A percentile compares a stretch with the other conserved stretches of the same genome.
Evolutionary conservation across 2,113 vertebrate genomes (phyloP).

Genomic region (Prunella fulvescens): DNA sequence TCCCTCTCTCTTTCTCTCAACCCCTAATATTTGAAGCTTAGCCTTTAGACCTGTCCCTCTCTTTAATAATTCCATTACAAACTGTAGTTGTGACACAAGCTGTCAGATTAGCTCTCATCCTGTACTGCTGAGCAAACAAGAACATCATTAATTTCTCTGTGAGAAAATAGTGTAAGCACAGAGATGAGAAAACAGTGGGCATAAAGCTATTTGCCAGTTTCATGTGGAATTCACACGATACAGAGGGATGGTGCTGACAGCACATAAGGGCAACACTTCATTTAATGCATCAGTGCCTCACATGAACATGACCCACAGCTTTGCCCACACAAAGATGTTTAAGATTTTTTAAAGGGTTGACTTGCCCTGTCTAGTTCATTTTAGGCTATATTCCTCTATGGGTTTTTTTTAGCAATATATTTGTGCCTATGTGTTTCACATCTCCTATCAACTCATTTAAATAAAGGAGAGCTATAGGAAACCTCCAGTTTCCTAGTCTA

Average conservation of each 20-base stretch:
- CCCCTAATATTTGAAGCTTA: background rate
- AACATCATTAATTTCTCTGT: background rate
- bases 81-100: background rate
- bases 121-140: constrained; percentile 27
- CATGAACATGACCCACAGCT: background rate
- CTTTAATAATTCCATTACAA: background rate
- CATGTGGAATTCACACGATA: background rate
- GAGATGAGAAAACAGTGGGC: background rate
- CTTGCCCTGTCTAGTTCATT: background rate
- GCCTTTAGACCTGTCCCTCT: background rate
- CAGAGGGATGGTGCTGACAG: background rate
- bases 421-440: background rate
- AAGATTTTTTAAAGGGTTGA: background rate
- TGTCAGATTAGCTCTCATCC: constrained; percentile 38
- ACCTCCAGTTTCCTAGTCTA: background rate
- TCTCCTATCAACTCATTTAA: background rate
- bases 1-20: background rate
- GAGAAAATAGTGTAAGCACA: background rate
- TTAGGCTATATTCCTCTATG: background rate
- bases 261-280: background rate
- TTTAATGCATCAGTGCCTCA: constrained; percentile 13
- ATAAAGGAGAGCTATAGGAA: background rate
- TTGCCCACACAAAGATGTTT: background rate
- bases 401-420: background rate
- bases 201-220: background rate